Conservation (phyloP, 2,113 vertebrate genomes). For the Cyprinodon tularosa region DNA sequence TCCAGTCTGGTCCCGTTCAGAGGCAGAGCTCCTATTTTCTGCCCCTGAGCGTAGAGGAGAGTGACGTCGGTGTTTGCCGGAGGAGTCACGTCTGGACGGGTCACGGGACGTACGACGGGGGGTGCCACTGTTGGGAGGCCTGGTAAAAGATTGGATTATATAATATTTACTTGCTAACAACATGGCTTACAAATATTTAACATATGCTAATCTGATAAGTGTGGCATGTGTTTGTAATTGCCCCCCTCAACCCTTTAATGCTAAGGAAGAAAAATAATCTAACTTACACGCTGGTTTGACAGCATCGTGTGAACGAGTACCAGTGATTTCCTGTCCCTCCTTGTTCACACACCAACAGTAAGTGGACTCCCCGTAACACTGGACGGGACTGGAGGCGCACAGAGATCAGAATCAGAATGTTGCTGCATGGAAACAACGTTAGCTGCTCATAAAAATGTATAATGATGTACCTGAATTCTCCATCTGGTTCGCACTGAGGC, state of each 20-base stretch:
- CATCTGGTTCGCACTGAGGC: conserved; percentile 86
- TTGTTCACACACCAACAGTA: conserved; percentile 97
- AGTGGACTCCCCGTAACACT: conserved; percentile 92
- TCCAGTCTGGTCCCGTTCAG: conserved; percentile 88
- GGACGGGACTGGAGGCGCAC: conserved; percentile 72
- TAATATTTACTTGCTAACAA: neutral
- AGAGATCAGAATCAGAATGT: neutral
- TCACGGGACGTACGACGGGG: conserved; percentile 78
- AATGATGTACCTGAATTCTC: conserved; percentile 79
- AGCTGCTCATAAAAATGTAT: neutral
- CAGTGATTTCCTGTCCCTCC: conserved; percentile 87
- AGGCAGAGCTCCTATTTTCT: conserved; percentile 92
- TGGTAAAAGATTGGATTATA: conserved; percentile 48
- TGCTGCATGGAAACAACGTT: neutral
- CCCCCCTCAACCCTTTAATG: neutral
- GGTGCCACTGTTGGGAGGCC: conserved; percentile 89
- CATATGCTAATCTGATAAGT: neutral
- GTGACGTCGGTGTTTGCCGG: conserved; percentile 80
- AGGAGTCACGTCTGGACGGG: conserved; percentile 85
- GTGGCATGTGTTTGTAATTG: neutral
- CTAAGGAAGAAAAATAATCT: neutral
- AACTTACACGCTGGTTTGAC: conserved; percentile 88
- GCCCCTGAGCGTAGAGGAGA: conserved; percentile 94
- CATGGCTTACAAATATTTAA: too few species aligned
- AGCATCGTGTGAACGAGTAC: conserved; percentile 86